These are phyloP conservation scores for Idaea dimidiata DNA, from an alignment of 2,888 invertebrate species.

Conservation along the genomic window DNA sequence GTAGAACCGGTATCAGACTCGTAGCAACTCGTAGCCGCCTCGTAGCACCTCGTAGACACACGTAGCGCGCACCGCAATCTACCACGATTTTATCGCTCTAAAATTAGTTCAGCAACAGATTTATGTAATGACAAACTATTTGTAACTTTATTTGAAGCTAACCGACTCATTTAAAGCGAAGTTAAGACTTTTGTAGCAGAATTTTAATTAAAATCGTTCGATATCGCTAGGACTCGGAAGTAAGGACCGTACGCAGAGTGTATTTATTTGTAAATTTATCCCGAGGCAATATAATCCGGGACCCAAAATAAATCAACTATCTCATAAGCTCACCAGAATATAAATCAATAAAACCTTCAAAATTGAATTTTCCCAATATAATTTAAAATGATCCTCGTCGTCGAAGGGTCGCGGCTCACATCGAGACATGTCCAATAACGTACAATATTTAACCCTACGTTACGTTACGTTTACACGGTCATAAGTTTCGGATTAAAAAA, in stretches of 20 bases:
- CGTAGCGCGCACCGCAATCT: conserved; percentile 17
- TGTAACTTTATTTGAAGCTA: neutral
- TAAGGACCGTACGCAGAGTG: neutral
- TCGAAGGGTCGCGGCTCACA: conserved; percentile 36
- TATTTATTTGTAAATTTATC: neutral
- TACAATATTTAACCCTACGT: conserved; percentile 66
- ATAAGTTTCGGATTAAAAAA: conserved; percentile 73
- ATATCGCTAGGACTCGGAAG: neutral
- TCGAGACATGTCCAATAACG: conserved; percentile 58
- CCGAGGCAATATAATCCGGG: neutral
- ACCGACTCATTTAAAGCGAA: neutral
- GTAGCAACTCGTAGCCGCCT: conserved; percentile 21
- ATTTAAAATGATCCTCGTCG: conserved; percentile 11
- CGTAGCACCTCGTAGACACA: conserved; percentile 21
- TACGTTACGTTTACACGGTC: conserved; percentile 66
- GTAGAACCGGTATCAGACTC: conserved; percentile 18
- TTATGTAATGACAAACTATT: neutral
- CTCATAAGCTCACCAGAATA: neutral
- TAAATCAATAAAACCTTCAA: conserved; percentile 26
- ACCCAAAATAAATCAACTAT: conserved; percentile 1
- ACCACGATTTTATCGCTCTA: conserved; percentile 12
- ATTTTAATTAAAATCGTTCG: neutral
- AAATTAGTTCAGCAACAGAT: neutral
- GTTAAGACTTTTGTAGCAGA: neutral
- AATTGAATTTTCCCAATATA: conserved; percentile 23